Evolutionary conservation across 2,113 vertebrate genomes (phyloP).

Genomic region (Tricholaema leucomelas): DNA sequence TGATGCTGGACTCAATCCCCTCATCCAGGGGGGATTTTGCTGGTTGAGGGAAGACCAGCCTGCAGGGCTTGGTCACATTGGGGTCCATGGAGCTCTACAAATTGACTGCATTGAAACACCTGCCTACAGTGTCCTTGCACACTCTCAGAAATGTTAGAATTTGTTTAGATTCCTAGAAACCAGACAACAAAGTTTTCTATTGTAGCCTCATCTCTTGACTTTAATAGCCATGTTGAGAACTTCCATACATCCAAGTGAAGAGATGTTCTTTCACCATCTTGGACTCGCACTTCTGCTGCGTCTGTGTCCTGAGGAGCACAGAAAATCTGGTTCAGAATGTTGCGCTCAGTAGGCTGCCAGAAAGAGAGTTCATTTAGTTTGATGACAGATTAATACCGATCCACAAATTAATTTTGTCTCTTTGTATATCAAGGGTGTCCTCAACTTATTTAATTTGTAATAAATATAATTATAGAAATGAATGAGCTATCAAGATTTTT

Average conservation of each 20-base stretch:
- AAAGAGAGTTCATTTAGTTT: slow-evolving; percentile 72
- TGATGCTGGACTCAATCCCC: no score
- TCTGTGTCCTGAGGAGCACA: not conserved
- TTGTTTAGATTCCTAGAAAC: not conserved
- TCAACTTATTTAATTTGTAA: slow-evolving; percentile 85
- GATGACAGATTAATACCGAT: slow-evolving; percentile 83
- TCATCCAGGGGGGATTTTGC: no score
- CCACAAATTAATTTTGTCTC: slow-evolving; percentile 85
- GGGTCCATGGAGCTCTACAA: not conserved
- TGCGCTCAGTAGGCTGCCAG: slow-evolving; percentile 57
- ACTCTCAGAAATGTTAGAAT: not conserved
- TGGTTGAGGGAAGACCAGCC: not conserved
- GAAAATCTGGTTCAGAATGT: slow-evolving; percentile 9
- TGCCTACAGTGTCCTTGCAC: not conserved
- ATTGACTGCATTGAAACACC: not conserved
- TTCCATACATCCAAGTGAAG: not conserved
- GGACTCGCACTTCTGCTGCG: not conserved
- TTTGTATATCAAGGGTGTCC: slow-evolving; percentile 79
- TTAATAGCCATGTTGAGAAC: not conserved
- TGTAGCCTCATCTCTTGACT: not conserved
- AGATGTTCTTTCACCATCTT: not conserved
- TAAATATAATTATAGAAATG: slow-evolving; percentile 90
- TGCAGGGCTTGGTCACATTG: not conserved
- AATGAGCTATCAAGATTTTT: slow-evolving; percentile 89
- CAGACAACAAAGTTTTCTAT: not conserved